Conservation (phyloP, 2,888 invertebrate genomes). For the Dysmachus trigonus region DNA sequence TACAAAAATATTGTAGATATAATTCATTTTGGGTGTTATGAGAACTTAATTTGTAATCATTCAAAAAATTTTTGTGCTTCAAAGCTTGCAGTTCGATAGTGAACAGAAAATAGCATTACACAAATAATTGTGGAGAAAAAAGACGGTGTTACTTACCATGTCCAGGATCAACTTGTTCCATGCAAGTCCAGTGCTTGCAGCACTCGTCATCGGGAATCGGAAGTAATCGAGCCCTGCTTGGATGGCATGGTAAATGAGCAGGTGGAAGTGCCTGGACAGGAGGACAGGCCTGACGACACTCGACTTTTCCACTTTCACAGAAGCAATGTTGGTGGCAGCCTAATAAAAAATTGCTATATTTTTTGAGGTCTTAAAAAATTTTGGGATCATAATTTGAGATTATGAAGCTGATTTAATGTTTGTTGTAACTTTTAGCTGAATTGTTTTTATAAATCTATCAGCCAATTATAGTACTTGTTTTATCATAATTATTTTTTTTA, state of each 20-base stretch:
- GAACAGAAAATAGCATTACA: background rate
- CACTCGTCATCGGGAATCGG: constrained; percentile 81
- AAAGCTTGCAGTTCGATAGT: background rate
- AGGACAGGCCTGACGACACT: constrained; percentile 83
- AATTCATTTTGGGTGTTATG: background rate
- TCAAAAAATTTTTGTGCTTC: background rate
- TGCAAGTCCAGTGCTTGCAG: constrained; percentile 81
- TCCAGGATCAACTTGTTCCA: constrained; percentile 49
- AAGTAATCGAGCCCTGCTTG: constrained; percentile 72
- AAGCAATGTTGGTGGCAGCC: constrained; percentile 88
- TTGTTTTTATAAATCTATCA: too few relatives aligned
- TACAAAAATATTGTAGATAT: background rate
- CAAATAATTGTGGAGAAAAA: background rate
- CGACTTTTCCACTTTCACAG: constrained; percentile 87
- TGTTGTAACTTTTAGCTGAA: background rate
- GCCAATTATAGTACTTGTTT: too few relatives aligned
- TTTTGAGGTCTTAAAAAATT: background rate
- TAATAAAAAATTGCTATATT: constrained; percentile 41
- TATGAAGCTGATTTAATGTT: background rate
- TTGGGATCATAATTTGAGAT: background rate
- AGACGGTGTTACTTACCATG: background rate
- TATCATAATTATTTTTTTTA: too few relatives aligned
- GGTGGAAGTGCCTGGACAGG: constrained; percentile 82
- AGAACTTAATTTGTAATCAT: background rate
- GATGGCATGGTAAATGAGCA: constrained; percentile 75